phyloP scores from a whole-genome alignment of 2,888 invertebrate species.

The Agelastica alni region DNA sequence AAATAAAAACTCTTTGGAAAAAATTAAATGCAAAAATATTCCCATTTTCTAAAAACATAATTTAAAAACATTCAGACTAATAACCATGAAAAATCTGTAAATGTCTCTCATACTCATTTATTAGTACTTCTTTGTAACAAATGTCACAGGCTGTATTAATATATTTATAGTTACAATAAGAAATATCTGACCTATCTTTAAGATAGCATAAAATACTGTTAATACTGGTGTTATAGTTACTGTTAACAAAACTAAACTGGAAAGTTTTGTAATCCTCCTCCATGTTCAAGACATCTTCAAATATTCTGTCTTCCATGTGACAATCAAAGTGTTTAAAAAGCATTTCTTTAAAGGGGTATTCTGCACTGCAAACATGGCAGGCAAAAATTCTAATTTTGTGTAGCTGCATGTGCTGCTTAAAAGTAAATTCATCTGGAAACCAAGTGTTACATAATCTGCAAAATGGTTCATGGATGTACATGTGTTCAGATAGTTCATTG shows the following conservation, averaged over 20 bases:
- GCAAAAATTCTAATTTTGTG: conserved; percentile 42
- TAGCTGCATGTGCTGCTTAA: conserved; percentile 41
- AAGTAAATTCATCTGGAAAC: conserved; percentile 34
- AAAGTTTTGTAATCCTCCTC: conserved; percentile 41
- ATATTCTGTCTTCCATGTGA: conserved; percentile 42
- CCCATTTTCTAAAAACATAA: too few relatives aligned
- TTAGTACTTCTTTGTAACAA: conserved; percentile 40
- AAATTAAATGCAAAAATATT: too few relatives aligned
- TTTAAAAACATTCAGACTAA: too few relatives aligned
- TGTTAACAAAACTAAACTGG: conserved; percentile 30
- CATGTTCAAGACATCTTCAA: conserved; percentile 45
- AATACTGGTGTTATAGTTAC: conserved; percentile 37
- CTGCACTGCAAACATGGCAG: conserved; percentile 43
- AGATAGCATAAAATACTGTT: conserved; percentile 41
- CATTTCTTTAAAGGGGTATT: conserved; percentile 39
- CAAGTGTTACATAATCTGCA: conserved; percentile 43
- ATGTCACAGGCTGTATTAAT: conserved; percentile 43
- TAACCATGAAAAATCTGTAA: conserved; percentile 37
- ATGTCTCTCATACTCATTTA: conserved; percentile 41
- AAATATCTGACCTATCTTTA: conserved; percentile 34
- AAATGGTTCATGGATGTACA: conserved; percentile 41
- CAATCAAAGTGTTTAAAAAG: conserved; percentile 41
- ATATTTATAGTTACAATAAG: conserved; percentile 33
- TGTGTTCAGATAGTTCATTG: conserved; percentile 39
- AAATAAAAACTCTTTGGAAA: too few relatives aligned